These are phyloP conservation scores for Epinephelus lanceolatus DNA, from an alignment of 2,113 vertebrate genomes.

Conservation along the genomic window DNA sequence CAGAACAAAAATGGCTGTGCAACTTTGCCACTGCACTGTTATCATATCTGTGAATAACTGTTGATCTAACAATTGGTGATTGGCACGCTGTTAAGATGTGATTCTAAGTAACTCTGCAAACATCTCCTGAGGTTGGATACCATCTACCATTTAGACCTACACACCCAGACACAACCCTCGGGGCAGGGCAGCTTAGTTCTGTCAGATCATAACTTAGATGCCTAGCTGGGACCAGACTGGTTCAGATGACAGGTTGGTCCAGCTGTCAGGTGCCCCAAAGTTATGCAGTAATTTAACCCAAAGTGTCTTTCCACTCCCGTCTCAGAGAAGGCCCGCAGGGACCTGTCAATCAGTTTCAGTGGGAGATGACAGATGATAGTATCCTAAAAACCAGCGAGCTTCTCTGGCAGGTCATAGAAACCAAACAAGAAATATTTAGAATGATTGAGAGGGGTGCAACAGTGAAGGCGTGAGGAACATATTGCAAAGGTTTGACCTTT, in stretches of 20 bases:
- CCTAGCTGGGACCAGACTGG: constrained; percentile 3
- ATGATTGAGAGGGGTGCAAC: constrained; percentile 26
- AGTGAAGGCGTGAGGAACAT: not conserved
- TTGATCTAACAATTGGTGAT: not conserved
- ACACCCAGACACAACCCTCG: not conserved
- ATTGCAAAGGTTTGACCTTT: not conserved
- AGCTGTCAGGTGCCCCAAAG: constrained; percentile 8
- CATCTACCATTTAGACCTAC: not conserved
- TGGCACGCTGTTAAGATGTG: not conserved
- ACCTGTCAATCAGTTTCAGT: constrained; percentile 33
- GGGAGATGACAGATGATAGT: constrained; percentile 15
- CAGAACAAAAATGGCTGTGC: not conserved
- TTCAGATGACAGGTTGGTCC: constrained; percentile 16
- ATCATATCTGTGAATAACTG: not conserved
- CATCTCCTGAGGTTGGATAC: not conserved
- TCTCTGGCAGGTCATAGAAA: not conserved
- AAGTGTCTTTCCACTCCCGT: not conserved
- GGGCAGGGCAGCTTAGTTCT: constrained; percentile 3
- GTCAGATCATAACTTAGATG: constrained; percentile 49
- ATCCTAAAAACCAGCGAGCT: not conserved
- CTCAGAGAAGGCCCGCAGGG: not conserved
- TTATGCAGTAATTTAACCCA: constrained; percentile 4
- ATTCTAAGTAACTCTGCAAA: not conserved
- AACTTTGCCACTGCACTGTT: not conserved
- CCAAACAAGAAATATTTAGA: constrained; percentile 18